These are phyloP conservation scores for Erpornis zantholeuca DNA, from an alignment of 2,113 vertebrate genomes.

Conservation along the genomic window DNA sequence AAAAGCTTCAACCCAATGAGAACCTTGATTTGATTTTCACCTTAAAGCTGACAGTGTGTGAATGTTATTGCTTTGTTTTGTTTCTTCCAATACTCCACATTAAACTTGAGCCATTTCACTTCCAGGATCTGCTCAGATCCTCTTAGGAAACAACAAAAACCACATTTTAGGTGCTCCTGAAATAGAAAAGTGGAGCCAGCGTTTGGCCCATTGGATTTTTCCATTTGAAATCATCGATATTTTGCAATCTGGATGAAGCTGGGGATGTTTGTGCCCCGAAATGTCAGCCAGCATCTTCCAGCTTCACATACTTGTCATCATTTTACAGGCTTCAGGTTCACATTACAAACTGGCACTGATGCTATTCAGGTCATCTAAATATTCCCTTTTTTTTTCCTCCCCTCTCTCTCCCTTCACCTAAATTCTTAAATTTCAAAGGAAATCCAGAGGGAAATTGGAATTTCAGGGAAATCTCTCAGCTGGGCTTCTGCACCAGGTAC, in stretches of 20 bases:
- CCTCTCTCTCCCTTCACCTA: neutral
- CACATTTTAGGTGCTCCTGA: conserved; percentile 28
- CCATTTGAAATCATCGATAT: conserved; percentile 53
- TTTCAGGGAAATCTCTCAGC: neutral
- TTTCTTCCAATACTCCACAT: neutral
- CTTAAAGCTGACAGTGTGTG: neutral
- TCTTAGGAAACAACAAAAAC: neutral
- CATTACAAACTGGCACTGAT: neutral
- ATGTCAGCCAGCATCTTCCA: conserved; percentile 57
- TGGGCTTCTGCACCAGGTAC: neutral
- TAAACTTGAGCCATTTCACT: neutral
- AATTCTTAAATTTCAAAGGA: neutral
- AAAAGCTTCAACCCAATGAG: neutral
- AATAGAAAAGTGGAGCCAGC: conserved; percentile 12
- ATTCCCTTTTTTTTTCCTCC: neutral
- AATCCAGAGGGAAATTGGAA: neutral
- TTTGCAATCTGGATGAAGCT: conserved; percentile 64
- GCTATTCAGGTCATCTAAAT: conserved; percentile 16
- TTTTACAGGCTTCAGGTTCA: conserved; percentile 51
- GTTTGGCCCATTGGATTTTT: conserved; percentile 45
- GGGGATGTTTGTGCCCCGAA: conserved; percentile 50
- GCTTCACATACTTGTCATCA: conserved; percentile 43
- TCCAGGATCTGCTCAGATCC: neutral
- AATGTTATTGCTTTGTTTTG: neutral
- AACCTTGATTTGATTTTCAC: neutral